phyloP scores from a whole-genome alignment of 2,797 vertebrate species.

The Gymnothorax javanicus region DNA sequence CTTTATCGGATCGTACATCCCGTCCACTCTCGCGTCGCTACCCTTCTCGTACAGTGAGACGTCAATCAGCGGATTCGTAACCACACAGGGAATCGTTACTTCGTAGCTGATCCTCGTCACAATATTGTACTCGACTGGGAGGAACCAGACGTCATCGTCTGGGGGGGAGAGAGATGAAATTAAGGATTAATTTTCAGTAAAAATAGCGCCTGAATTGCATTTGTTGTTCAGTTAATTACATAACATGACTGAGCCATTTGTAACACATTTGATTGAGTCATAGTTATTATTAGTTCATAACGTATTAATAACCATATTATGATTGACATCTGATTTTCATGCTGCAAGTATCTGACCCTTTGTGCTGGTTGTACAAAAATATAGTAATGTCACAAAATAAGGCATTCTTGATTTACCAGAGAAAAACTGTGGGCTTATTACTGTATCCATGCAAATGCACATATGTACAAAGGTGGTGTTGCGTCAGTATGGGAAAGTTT shows the following conservation, averaged over 20 bases:
- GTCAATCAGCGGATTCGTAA: slow-evolving; percentile 82
- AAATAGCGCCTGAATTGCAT: background rate
- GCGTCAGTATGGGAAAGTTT: too few species aligned
- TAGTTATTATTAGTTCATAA: background rate
- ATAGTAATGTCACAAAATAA: background rate
- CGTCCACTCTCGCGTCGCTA: slow-evolving; percentile 64
- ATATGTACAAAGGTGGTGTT: too few species aligned
- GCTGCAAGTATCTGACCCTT: too few species aligned
- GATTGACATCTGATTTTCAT: background rate
- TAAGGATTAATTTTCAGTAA: background rate
- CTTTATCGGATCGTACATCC: slow-evolving; percentile 76
- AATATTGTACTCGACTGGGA: slow-evolving; percentile 75
- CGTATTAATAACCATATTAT: background rate
- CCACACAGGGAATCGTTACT: slow-evolving; percentile 83
- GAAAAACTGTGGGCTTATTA: background rate
- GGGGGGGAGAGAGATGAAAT: slow-evolving; percentile 12
- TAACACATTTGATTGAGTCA: background rate
- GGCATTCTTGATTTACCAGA: background rate
- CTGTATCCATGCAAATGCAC: background rate
- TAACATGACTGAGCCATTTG: background rate
- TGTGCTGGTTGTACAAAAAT: too few species aligned
- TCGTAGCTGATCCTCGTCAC: slow-evolving; percentile 79
- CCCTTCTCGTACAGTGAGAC: slow-evolving; percentile 85
- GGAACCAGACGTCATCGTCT: slow-evolving; percentile 86
- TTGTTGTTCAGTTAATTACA: background rate